phyloP scores from a whole-genome alignment of 1,140 invertebrate species.

The Ceratina japonica region DNA sequence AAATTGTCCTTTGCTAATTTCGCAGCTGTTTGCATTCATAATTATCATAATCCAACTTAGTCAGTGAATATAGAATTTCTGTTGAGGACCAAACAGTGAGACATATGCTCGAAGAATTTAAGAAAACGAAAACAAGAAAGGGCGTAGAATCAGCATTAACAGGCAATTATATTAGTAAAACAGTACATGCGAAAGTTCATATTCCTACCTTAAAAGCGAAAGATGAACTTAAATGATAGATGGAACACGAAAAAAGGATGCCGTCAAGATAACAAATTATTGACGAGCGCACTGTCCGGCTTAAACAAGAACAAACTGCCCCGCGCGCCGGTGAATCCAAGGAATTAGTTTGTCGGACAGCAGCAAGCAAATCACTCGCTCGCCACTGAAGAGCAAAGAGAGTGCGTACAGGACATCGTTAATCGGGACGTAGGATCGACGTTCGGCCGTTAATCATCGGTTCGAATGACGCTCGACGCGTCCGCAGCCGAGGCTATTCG shows the following conservation, averaged over 20 bases:
- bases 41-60: too few relatives aligned
- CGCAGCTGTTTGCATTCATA: too few relatives aligned
- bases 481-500: constrained; percentile 43
- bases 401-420: constrained; percentile 44
- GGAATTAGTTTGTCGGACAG: constrained; percentile 26
- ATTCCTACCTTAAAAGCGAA: too few relatives aligned
- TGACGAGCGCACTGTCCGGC: background rate
- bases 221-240: too few relatives aligned
- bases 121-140: too few relatives aligned
- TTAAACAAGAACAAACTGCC: background rate
- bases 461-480: constrained; percentile 45
- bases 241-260: background rate
- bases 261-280: background rate
- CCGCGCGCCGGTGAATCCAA: background rate
- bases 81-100: too few relatives aligned
- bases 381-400: background rate
- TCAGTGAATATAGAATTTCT: too few relatives aligned
- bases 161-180: too few relatives aligned
- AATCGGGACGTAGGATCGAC: constrained; percentile 55
- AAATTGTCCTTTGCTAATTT: too few relatives aligned
- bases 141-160: too few relatives aligned
- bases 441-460: constrained; percentile 59
- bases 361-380: constrained; percentile 48
- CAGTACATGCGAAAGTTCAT: too few relatives aligned
- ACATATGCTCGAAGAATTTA: too few relatives aligned